Base-by-base conservation (phyloP, 2,113 vertebrate genomes). In the Noturus placidus region DNA sequence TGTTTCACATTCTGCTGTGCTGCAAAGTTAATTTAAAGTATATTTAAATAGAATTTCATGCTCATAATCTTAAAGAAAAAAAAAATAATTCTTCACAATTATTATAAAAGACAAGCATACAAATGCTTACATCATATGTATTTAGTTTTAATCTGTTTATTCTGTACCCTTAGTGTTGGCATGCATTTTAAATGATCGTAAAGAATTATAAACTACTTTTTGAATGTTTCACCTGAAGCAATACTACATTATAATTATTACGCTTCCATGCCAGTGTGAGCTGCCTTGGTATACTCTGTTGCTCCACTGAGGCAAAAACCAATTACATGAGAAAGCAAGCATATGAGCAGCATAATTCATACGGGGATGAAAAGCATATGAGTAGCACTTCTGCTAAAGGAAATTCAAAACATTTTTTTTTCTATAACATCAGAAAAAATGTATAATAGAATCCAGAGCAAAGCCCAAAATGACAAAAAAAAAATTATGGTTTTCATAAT, bases 261-360 rank as follows among this genome's bases (percentile, higher is more conserved):
- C 63, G 30, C 83, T 72, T 81, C 79, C 54, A 10, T 81, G 79
- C 65, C 83, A 84, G 27, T 57, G 65, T 72, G 50, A 70, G 27
- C 15, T 72, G 67, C 52, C 83, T 84, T 30, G 2, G 83, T 84
- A 84, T 72, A 13, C 82, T 72, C 50, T 69, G 82, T 70, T 35
- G 65, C 46, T 70, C 65, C 83, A 14, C 30, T 25, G 83, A 70
- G 50, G 83, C 83, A 84, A 84, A 84, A 84, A 84, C 17, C 67
- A 56, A 72, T 84, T 84, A 84, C 19, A 33, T 70, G 65, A 56
- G 67, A 84, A 84, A 84, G 83, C 83, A 84, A 84, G 83, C 65
- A 70, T 72, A 70, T 70, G 65, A 84, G 52, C 83, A 84, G 83
- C 67, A 38, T 72, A 84, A 84, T 56, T 84, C 30, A 15, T 56